phyloP scores from a whole-genome alignment of 2,113 vertebrate genomes.

The Plecturocebus donacophilus region DNA sequence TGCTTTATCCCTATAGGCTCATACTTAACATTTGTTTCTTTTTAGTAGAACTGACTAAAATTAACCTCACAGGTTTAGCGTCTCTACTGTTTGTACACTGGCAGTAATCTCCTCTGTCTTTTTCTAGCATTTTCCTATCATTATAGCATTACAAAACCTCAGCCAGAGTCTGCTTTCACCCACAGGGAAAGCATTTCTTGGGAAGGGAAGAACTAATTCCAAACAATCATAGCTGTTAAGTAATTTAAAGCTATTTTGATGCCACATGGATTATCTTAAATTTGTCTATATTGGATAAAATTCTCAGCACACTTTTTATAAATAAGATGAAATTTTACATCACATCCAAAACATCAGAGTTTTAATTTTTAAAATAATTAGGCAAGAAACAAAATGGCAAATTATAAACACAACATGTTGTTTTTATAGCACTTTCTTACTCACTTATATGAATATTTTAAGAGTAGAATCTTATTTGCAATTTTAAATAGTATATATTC shows the following conservation, averaged over 20 bases:
- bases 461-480: background rate
- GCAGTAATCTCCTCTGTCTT: background rate
- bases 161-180: background rate
- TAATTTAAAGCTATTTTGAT: conserved; percentile 40
- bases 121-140: background rate
- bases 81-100: background rate
- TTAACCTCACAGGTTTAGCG: background rate
- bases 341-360: background rate
- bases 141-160: background rate
- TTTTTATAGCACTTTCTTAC: background rate
- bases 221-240: background rate
- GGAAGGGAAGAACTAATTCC: background rate
- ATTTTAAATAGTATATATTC: background rate
- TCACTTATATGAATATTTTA: conserved; percentile 23
- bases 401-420: conserved; percentile 44
- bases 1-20: background rate
- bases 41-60: background rate
- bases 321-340: conserved; percentile 1
- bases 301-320: conserved; percentile 10
- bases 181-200: background rate
- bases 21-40: background rate
- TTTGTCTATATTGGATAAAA: conserved; percentile 7
- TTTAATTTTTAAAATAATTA: conserved; percentile 33
- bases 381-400: conserved; percentile 50
- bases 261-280: conserved; percentile 27